phyloP scores from a whole-genome alignment of 64 coral and sea anemone species.

The Montipora foliosa region DNA sequence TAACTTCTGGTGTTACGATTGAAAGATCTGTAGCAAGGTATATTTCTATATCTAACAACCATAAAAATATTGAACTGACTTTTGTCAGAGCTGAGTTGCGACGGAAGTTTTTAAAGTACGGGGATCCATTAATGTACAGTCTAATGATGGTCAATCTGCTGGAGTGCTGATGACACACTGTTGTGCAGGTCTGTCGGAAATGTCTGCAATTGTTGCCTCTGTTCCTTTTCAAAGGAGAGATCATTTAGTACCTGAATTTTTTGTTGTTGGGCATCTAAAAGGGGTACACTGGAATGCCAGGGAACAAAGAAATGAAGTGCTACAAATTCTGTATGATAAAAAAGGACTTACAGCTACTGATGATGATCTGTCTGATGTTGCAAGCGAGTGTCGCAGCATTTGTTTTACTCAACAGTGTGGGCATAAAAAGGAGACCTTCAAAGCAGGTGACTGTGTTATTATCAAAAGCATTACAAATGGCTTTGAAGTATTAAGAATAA shows the following conservation, averaged over 20 bases:
- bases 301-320: neutral
- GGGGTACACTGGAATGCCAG: neutral
- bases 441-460: neutral
- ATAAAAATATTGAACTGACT: conserved; percentile 42
- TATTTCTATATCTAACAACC: conserved; percentile 30
- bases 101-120: conserved; percentile 38
- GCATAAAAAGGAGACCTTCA: neutral
- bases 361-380: neutral
- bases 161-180: neutral
- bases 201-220: neutral
- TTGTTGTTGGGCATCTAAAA: neutral
- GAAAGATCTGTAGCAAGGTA: conserved; percentile 57
- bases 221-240: neutral
- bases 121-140: neutral
- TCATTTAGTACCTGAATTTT: neutral
- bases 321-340: neutral
- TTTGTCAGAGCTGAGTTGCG: conserved; percentile 21
- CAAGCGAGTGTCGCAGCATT: neutral
- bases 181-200: neutral
- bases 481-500: too few relatives aligned
- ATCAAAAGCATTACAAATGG: too few relatives aligned
- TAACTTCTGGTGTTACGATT: conserved; percentile 59
- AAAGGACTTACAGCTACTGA: neutral
- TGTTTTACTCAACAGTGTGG: neutral
- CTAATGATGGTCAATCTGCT: too few relatives aligned